These are phyloP conservation scores for Linnaemya vulpina DNA, from an alignment of 2,888 invertebrate genomes.

Conservation along the genomic window DNA sequence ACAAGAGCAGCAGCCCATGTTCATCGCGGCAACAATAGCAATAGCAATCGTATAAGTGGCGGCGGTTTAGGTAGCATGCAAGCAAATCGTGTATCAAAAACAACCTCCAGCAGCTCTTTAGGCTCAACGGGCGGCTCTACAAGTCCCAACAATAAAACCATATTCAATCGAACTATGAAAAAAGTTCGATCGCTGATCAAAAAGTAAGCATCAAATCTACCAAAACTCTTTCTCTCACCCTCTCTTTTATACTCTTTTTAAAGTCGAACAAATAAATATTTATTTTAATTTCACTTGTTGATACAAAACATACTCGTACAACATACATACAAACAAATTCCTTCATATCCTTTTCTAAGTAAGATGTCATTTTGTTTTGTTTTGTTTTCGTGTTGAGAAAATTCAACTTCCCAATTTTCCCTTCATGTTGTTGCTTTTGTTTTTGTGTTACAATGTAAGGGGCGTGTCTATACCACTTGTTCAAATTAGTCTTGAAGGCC, in stretches of 20 bases:
- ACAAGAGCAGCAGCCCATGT: constrained; percentile 79
- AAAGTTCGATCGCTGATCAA: constrained; percentile 90
- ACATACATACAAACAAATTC: background rate
- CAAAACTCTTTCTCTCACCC: constrained; percentile 8
- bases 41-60: constrained; percentile 52
- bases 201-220: constrained; percentile 81
- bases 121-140: constrained; percentile 84
- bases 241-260: background rate
- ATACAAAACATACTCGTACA: background rate
- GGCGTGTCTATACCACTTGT: background rate
- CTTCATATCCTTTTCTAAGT: background rate
- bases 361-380: background rate
- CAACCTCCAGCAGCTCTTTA: constrained; percentile 65
- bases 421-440: background rate
- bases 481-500: no score
- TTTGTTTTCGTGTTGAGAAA: background rate
- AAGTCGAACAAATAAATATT: background rate
- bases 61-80: background rate
- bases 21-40: constrained; percentile 77
- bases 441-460: background rate
- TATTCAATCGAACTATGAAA: constrained; percentile 93
- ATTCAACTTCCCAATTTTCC: background rate
- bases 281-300: background rate
- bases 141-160: constrained; percentile 85
- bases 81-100: constrained; percentile 63